phyloP scores from a whole-genome alignment of 2,797 vertebrate genomes.

The Ambastaia sidthimunki region DNA sequence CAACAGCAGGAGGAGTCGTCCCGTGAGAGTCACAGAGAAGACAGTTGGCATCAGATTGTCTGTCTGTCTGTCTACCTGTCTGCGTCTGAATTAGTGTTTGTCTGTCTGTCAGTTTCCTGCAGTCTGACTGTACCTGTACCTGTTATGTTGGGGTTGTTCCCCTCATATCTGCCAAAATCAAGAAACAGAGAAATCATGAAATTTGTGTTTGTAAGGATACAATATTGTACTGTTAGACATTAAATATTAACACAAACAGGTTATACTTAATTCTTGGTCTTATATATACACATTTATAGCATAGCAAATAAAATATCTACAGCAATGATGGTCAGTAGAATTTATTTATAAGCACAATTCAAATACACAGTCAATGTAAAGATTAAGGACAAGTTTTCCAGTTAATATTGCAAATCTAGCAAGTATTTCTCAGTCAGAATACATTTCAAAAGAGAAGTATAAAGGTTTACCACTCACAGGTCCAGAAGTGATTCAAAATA shows the following conservation, averaged over 20 bases:
- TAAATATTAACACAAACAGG: background rate
- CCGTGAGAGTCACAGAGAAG: slow-evolving; percentile 83
- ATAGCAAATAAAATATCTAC: too few relatives aligned
- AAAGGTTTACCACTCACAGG: slow-evolving; percentile 70
- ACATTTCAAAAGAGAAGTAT: background rate
- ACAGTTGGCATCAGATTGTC: slow-evolving; percentile 87
- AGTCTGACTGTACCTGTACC: slow-evolving; percentile 51
- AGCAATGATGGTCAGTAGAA: too few relatives aligned
- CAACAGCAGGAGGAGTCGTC: slow-evolving; percentile 87
- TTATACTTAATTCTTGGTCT: background rate
- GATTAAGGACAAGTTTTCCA: too few relatives aligned
- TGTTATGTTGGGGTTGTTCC: slow-evolving; percentile 75
- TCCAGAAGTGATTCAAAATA: slow-evolving; percentile 45
- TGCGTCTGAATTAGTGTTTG: slow-evolving; percentile 66
- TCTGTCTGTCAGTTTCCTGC: slow-evolving; percentile 52
- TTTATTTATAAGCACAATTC: background rate
- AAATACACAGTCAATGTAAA: too few relatives aligned
- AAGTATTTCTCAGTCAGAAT: background rate
- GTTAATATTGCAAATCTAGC: background rate
- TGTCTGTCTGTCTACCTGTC: slow-evolving; percentile 74
- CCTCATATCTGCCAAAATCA: slow-evolving; percentile 74
- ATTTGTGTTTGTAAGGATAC: background rate
- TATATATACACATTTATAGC: too few relatives aligned
- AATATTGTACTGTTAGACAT: background rate
- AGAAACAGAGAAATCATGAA: background rate